phyloP scores from a whole-genome alignment of 2,888 invertebrate genomes.

The Melitaea athalia region DNA sequence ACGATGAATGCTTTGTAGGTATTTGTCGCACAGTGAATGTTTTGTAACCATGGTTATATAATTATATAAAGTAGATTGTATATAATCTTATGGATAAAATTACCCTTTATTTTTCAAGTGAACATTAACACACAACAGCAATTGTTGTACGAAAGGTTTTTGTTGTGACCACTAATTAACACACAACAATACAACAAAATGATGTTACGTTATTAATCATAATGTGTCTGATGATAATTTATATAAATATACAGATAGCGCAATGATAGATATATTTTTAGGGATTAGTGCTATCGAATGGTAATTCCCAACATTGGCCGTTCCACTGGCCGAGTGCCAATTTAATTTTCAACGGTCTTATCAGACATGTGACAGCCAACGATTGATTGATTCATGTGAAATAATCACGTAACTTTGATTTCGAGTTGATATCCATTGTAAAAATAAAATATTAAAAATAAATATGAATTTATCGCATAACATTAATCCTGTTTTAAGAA shows the following conservation, averaged over 20 bases:
- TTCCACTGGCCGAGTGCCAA: slow-evolving; percentile 31
- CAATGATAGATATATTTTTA: slow-evolving; percentile 24
- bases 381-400: slow-evolving; percentile 30
- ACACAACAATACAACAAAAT: too few species aligned
- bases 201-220: neutral
- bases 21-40: slow-evolving; percentile 9
- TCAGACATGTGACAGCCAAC: slow-evolving; percentile 31
- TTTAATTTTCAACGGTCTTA: slow-evolving; percentile 20
- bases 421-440: neutral
- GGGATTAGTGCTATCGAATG: slow-evolving; percentile 23
- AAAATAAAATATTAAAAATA: slow-evolving; percentile 1
- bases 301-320: slow-evolving; percentile 12
- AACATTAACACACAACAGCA: neutral
- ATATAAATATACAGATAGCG: neutral
- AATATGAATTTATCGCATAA: neutral
- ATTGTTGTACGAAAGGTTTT: too few species aligned
- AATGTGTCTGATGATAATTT: too few species aligned
- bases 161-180: too few species aligned
- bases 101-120: neutral
- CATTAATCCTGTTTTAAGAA: neutral
- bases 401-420: slow-evolving; percentile 15
- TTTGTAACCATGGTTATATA: slow-evolving; percentile 3
- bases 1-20: slow-evolving; percentile 14
- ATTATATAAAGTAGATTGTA: neutral
- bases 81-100: neutral